phyloP scores from a whole-genome alignment of 1,140 invertebrate species.

The Drosophila sp. region DNA sequence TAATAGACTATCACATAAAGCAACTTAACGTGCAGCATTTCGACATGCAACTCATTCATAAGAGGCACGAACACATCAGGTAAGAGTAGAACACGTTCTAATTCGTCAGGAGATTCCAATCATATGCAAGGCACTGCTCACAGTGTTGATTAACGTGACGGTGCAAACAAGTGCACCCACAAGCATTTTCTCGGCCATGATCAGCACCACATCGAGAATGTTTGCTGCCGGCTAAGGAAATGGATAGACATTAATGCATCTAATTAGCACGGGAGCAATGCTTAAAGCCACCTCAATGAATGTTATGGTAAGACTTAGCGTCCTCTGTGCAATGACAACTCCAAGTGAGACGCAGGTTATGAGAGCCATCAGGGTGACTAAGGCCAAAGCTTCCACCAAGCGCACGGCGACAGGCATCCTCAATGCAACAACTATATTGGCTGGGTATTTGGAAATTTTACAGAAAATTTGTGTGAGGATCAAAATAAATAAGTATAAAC shows the following conservation, averaged over 20 bases:
- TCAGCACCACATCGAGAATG: constrained; percentile 39
- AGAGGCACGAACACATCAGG: not conserved
- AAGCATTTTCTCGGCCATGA: constrained; percentile 54
- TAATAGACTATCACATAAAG: not conserved
- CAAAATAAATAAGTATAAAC: not conserved
- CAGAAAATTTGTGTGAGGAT: not conserved
- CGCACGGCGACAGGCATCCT: constrained; percentile 65
- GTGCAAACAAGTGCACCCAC: constrained; percentile 44
- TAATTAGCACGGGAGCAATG: too few species aligned
- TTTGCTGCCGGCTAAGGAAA: constrained; percentile 58
- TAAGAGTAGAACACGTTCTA: not conserved
- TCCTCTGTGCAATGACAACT: constrained; percentile 55
- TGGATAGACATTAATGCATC: not conserved
- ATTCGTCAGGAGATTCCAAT: constrained; percentile 34
- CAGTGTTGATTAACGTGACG: constrained; percentile 47
- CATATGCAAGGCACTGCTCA: constrained; percentile 41
- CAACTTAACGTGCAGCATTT: not conserved
- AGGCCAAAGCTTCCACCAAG: constrained; percentile 55
- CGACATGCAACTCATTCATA: not conserved
- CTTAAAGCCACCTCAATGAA: constrained; percentile 49
- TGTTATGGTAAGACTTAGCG: constrained; percentile 32
- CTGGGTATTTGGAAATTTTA: constrained; percentile 8
- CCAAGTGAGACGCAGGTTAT: constrained; percentile 60
- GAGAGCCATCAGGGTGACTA: constrained; percentile 63
- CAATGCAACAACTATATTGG: not conserved